Evolutionary conservation across 2,113 vertebrate species (phyloP).

Genomic region (Tretioscincus oriximinensis): DNA sequence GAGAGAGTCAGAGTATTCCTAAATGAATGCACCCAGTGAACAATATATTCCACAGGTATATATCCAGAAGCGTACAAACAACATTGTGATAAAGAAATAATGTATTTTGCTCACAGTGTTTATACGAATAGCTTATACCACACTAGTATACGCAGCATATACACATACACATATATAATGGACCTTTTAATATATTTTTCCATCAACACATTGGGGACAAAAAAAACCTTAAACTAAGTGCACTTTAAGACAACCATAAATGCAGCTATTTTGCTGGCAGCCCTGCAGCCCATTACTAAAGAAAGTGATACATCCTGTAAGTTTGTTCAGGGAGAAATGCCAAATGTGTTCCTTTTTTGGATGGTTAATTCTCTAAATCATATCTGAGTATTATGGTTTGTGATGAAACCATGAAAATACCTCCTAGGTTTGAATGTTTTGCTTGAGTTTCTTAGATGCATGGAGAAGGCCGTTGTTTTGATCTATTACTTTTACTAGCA

Average conservation of each 20-base stretch:
- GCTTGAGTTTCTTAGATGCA: not conserved
- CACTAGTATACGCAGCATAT: no score
- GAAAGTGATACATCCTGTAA: slow-evolving; percentile 5
- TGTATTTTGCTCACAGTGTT: not conserved
- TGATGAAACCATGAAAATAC: slow-evolving; percentile 1
- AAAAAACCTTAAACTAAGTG: slow-evolving; percentile 15
- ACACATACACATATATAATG: not conserved
- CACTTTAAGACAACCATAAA: not conserved
- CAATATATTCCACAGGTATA: not conserved
- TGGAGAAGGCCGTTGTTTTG: not conserved
- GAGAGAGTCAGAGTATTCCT: not conserved
- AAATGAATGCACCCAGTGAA: slow-evolving; percentile 9
- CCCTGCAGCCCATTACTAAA: not conserved
- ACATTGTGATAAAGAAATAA: not conserved
- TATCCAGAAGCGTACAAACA: not conserved
- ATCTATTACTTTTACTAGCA: not conserved
- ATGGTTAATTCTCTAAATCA: slow-evolving; percentile 1
- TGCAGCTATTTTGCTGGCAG: not conserved
- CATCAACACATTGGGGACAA: slow-evolving; percentile 4
- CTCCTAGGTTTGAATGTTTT: not conserved
- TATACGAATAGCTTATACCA: not conserved
- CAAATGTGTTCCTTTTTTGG: not conserved
- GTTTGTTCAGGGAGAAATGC: slow-evolving; percentile 4
- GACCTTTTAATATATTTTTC: not conserved
- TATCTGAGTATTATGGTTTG: not conserved